Conservation (phyloP, 2,113 vertebrate species). For the Dasyornis broadbenti region DNA sequence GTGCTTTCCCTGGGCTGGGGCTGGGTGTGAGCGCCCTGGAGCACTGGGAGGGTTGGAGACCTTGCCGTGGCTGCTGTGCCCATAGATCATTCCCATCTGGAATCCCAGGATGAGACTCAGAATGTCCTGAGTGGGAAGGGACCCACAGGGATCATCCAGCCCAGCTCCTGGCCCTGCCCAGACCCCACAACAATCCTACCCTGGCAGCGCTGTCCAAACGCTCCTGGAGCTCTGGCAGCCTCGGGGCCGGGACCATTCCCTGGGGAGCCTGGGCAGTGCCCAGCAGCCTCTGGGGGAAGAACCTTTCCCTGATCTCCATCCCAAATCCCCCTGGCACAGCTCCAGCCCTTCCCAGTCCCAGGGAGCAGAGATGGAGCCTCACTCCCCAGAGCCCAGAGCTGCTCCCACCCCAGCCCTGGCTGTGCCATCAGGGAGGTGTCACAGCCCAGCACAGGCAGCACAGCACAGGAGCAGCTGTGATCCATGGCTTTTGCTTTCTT, state of each 20-base stretch:
- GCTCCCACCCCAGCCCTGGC: neutral
- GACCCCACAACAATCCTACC: neutral
- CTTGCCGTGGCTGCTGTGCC: neutral
- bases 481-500: neutral
- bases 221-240: neutral
- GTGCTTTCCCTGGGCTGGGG: neutral
- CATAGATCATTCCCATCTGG: neutral
- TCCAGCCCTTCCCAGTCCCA: neutral
- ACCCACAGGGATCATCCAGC: accelerated
- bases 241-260: neutral
- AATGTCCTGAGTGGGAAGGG: neutral
- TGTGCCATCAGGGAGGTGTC: neutral
- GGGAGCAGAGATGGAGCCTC: neutral
- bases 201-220: accelerated
- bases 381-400: neutral
- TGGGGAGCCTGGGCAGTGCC: neutral
- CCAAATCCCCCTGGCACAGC: accelerated
- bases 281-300: neutral
- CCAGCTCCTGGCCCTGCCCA: neutral
- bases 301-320: accelerated
- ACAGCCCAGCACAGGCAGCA: neutral
- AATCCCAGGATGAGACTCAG: neutral
- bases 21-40: neutral
- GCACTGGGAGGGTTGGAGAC: neutral
- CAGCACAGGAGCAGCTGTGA: neutral